A percentile compares a stretch with the other conserved stretches of the same genome.
Conservation (phyloP, 2,888 invertebrate genomes). For the Cenopis cana region DNA sequence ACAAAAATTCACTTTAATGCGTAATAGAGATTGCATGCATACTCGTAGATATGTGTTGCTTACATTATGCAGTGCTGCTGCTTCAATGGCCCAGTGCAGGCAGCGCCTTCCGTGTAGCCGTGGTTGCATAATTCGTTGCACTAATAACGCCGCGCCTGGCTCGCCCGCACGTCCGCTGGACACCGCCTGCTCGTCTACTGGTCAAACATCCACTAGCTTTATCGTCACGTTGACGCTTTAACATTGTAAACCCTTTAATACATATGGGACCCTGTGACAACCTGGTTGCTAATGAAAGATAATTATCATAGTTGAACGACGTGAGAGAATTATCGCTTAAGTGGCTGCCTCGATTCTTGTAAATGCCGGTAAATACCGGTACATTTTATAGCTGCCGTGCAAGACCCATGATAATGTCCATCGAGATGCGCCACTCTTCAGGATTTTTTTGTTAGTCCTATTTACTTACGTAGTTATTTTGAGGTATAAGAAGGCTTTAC, state of each 20-base stretch:
- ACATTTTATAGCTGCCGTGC: too few species aligned
- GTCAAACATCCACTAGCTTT: not conserved
- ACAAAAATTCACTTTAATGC: constrained; percentile 39
- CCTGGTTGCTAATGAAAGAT: too few species aligned
- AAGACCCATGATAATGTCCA: too few species aligned
- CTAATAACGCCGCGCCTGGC: constrained; percentile 46
- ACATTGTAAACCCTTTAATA: not conserved
- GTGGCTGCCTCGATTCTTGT: too few species aligned
- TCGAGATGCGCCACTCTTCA: too few species aligned
- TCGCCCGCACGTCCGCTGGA: not conserved
- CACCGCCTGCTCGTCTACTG: not conserved
- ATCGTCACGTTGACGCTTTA: not conserved
- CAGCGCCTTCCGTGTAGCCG: constrained; percentile 77
- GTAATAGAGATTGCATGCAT: constrained; percentile 51
- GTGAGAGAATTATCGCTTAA: too few species aligned
- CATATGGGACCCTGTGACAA: too few species aligned
- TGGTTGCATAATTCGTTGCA: constrained; percentile 69
- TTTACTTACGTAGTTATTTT: too few species aligned
- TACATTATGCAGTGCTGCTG: constrained; percentile 61
- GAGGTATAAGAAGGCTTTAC: too few species aligned
- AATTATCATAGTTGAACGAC: too few species aligned
- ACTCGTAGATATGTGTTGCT: constrained; percentile 54
- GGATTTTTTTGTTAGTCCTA: too few species aligned
- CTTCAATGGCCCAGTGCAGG: constrained; percentile 80
- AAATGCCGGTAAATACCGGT: too few species aligned